Evolutionary conservation across 2,113 vertebrate genomes (phyloP).

Genomic region (Carassius gibelio): DNA sequence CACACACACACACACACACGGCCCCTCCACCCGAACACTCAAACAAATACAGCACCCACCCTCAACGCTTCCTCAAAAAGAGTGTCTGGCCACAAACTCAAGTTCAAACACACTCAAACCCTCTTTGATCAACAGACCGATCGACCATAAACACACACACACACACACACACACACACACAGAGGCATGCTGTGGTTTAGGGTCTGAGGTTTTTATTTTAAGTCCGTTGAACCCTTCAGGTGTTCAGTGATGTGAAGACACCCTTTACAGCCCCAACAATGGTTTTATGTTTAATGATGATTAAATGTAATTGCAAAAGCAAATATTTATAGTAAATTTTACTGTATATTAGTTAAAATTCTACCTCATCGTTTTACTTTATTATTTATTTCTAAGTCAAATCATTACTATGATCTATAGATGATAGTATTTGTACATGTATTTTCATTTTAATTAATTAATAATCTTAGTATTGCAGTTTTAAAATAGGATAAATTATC

Average conservation of each 20-base stretch:
- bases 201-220: constrained; percentile 34
- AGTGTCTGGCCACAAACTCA: constrained; percentile 33
- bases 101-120: constrained; percentile 29
- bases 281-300: too few species aligned
- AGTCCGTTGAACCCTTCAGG: not conserved
- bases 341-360: too few species aligned
- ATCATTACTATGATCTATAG: too few species aligned
- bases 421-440: too few species aligned
- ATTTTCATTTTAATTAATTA: too few species aligned
- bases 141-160: not conserved
- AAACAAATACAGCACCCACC: constrained; percentile 26
- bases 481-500: too few species aligned
- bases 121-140: not conserved
- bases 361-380: too few species aligned
- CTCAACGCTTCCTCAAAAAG: constrained; percentile 19
- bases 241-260: constrained; percentile 11
- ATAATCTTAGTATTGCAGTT: too few species aligned
- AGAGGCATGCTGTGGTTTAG: constrained; percentile 38
- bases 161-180: constrained; percentile 1
- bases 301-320: too few species aligned
- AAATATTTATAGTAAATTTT: too few species aligned
- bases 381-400: too few species aligned
- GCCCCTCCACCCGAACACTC: constrained; percentile 36
- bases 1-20: constrained; percentile 46
- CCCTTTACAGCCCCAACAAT: not conserved